Percentiles rank a stretch among this genome's conserved stretches.
These are phyloP conservation scores for Characodon lateralis DNA, from an alignment of 2,797 vertebrate species.

Conservation along the genomic window DNA sequence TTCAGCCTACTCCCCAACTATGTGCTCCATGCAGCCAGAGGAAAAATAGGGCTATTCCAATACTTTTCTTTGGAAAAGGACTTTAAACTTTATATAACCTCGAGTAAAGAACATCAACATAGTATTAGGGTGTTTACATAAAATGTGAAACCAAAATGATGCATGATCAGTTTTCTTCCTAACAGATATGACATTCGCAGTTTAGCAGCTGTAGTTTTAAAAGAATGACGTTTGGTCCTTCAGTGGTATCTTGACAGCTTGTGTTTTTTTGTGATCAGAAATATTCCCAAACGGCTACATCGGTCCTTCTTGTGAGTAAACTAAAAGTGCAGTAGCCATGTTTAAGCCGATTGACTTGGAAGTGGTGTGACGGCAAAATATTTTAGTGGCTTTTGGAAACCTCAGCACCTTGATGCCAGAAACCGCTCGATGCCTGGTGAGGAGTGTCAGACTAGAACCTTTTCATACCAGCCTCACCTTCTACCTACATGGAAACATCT, in stretches of 20 bases:
- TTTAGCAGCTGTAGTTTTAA: too few relatives aligned
- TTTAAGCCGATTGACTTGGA: not conserved
- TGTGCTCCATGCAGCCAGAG: too few relatives aligned
- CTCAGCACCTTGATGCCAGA: not conserved
- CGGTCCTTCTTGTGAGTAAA: not conserved
- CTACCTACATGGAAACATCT: slow-evolving; percentile 22
- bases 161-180: too few relatives aligned
- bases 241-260: not conserved
- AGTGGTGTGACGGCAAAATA: not conserved
- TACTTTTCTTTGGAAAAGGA: too few relatives aligned
- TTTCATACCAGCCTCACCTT: slow-evolving; percentile 14
- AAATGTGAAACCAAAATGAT: not conserved
- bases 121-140: not conserved
- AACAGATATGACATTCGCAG: too few relatives aligned
- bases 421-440: slow-evolving; percentile 3
- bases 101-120: not conserved
- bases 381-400: not conserved
- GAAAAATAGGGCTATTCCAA: too few relatives aligned
- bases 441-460: slow-evolving; percentile 16
- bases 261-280: not conserved
- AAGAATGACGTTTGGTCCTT: not conserved
- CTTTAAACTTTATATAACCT: too few relatives aligned
- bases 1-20: too few relatives aligned
- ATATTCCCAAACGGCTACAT: not conserved
- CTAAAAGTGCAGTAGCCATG: not conserved